Conservation (phyloP, 2,113 vertebrate genomes). For the Seriola rivoliana region DNA sequence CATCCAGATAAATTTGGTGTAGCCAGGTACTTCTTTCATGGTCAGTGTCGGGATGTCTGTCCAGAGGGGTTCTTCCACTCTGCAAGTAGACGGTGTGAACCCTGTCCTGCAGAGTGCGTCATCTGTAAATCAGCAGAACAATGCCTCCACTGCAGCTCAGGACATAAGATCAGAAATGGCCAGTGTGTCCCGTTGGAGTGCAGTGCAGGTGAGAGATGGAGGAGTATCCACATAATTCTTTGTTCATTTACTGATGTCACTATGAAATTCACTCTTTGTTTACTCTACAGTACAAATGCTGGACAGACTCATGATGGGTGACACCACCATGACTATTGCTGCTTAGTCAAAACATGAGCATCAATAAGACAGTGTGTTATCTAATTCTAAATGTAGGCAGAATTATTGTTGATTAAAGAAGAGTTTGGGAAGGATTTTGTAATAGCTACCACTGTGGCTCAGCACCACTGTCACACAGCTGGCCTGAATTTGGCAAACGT, state of each 20-base stretch:
- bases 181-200: constrained; percentile 86
- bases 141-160: constrained; percentile 86
- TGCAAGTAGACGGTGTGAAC: constrained; percentile 75
- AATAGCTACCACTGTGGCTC: constrained; percentile 12
- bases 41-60: constrained; percentile 88
- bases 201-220: constrained; percentile 81
- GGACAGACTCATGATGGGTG: neutral
- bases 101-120: constrained; percentile 86
- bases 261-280: neutral
- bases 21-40: constrained; percentile 83
- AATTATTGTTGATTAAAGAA: constrained; percentile 3
- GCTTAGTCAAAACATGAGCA: neutral
- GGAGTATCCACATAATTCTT: neutral
- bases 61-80: constrained; percentile 83
- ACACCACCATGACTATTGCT: neutral
- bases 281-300: neutral
- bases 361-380: neutral
- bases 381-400: neutral
- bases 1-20: constrained; percentile 83
- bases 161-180: constrained; percentile 80
- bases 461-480: constrained; percentile 26
- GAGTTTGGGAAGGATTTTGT: neutral
- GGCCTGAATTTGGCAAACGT: constrained; percentile 32
- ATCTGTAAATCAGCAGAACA: constrained; percentile 77
- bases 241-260: neutral